Base-by-base conservation (phyloP, 2,797 vertebrate species). In the Arrhamphus sclerolepis region DNA sequence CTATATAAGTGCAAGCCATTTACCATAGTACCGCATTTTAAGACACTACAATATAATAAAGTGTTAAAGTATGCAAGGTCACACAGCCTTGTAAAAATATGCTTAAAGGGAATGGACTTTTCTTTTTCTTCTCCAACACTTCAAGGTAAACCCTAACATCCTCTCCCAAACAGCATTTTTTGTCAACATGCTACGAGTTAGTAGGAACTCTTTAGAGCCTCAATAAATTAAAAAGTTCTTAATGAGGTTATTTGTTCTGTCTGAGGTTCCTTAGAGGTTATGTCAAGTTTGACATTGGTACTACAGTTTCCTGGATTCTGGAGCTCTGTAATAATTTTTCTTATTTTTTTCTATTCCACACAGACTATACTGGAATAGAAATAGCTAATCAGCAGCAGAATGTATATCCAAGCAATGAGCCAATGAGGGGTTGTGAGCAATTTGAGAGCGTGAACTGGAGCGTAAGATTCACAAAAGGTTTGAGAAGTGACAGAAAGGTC, bases 381-480 rank as follows among this genome's bases (percentile, higher is more conserved):
- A 6, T 17, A 41, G 40, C 21, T 38, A 10, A 2, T 65, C 56
- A 54, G 53, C 17, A 46, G 47, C n/a, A 53, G 47, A 42, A 24
- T 24, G 51, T 60, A 54, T 31, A 39, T 62, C 10, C 51, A 31
- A 66, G 65, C 19, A 3, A 63, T n/a, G 2, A 31, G 19, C 55
- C 78, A 69, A 82, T 58, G 51, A 70, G 59, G 38, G 31, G 47
- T 31, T n/a, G 44, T 28, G 74, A 73, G 55, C 6, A 7, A 29
- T 72, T 62, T 54, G 34, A 56, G 61, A 67, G 64, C 47, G 59
- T 17, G 52, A 66, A 63, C 70, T 3, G 26, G 70, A 70, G 51
- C 75, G 72, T 67, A 72, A 75, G 57, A 84, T 66, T 63, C 51
- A 19, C 39, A 29, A 70, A 73, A 85, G 78, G 77, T 83, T 52